Evolutionary conservation across 2,888 invertebrate species (phyloP), one percentile per base, ranked within the genome.

Genomic region (Ormyrus pomaceus): DNA sequence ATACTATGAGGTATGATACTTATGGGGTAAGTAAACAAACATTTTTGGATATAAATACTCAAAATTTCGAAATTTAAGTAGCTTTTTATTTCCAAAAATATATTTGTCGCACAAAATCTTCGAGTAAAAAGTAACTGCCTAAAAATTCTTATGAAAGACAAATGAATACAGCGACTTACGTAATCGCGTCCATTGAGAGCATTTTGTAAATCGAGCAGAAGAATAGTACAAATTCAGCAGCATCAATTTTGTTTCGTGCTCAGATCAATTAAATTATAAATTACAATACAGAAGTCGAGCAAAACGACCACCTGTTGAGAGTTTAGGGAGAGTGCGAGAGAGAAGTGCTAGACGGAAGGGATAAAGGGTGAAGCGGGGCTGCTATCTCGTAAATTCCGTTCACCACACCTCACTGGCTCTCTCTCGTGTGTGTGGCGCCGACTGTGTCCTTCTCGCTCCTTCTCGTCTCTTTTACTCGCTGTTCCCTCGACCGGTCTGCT

Each of bases 281-380:
- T 89, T 89, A 87, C 88, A 87, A 88, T 89, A 88, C 87, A 88
- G 88, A 88, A 88, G 87, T 88, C 87, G 86, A 86, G 89, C 86
- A 87, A 88, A 89, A 88, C 90, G 88, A 87, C 90, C 90, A 90
- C 90, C 90, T 90, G 90, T 90, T 90, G 90, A 89, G 85, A 70
- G 56, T 74, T 70, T 72, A 68, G 74, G 59, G 64, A 65, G 70
- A 73, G 70, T 19, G 56, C 34, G 86, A 85, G 86, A 85, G 86
- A 46, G 53, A 61, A 71, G 56, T 46, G 51, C 77, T 34, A 62
- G 65, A n/a, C 65, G 61, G 61, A 75, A 78, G 66, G 70, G 77
- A 86, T 87, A 87, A 86, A 85, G 86, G 86, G 86, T 87, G 86
- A 86, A 86, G 86, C 85, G 86, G 87, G 87, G 86, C 84, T 85